phyloP scores from a whole-genome alignment of 2,797 vertebrate species.

The Esox masquinongy region DNA sequence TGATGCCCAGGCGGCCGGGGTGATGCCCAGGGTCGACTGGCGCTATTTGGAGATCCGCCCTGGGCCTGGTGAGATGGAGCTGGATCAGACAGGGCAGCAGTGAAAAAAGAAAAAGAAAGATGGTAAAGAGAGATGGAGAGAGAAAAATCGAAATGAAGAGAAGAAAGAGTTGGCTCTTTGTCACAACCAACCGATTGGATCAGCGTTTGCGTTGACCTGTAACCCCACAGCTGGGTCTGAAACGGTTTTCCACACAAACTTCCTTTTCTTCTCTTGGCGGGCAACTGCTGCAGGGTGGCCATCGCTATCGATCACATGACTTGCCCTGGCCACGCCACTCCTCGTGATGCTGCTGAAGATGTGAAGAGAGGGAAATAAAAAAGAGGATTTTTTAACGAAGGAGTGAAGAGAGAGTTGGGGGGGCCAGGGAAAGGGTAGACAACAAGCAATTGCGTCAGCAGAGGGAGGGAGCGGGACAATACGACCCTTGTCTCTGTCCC shows the following conservation, averaged over 20 bases:
- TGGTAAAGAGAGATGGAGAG: neutral
- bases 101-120: neutral
- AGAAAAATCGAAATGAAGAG: neutral
- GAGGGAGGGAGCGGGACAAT: conserved; percentile 69
- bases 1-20: conserved; percentile 15
- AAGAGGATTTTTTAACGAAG: conserved; percentile 68
- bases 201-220: conserved; percentile 56
- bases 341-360: conserved; percentile 78
- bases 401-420: conserved; percentile 41
- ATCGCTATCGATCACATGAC: conserved; percentile 67
- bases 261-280: conserved; percentile 57
- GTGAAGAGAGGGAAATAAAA: conserved; percentile 54
- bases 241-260: conserved; percentile 57
- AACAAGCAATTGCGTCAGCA: conserved; percentile 73
- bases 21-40: conserved; percentile 28
- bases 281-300: conserved; percentile 39
- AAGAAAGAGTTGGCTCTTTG: conserved; percentile 37
- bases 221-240: conserved; percentile 61
- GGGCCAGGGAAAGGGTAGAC: conserved; percentile 36
- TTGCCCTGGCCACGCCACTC: conserved; percentile 51
- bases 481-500: conserved; percentile 74
- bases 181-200: conserved; percentile 53
- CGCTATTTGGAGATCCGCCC: conserved; percentile 23
- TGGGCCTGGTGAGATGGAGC: conserved; percentile 8
- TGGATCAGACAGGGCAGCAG: conserved; percentile 1